Evolutionary conservation across 2,113 vertebrate genomes (phyloP).

Genomic region (Pedionomus torquatus): DNA sequence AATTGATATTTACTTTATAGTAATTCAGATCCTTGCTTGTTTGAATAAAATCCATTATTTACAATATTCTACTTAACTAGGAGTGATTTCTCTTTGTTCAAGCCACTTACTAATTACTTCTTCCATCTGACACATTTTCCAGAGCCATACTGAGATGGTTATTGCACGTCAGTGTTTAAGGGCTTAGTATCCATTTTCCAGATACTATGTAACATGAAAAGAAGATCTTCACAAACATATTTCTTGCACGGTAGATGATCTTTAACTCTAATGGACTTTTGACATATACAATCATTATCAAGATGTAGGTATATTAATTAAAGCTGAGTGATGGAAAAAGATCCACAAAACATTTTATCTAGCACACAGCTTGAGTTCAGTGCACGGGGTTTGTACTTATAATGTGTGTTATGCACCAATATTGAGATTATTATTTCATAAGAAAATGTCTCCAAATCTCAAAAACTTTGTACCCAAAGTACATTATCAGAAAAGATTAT

Average conservation of each 20-base stretch:
- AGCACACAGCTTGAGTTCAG: neutral
- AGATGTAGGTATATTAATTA: conserved; percentile 41
- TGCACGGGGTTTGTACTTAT: neutral
- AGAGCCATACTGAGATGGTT: conserved; percentile 60
- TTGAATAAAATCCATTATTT: conserved; percentile 83
- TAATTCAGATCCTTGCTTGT: conserved; percentile 74
- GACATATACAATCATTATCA: neutral
- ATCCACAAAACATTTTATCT: neutral
- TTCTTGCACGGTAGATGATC: conserved; percentile 35
- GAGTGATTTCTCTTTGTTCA: conserved; percentile 76
- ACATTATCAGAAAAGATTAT: neutral
- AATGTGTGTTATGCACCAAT: neutral
- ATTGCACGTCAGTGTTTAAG: conserved; percentile 58
- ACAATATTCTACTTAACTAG: conserved; percentile 76
- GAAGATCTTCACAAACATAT: conserved; percentile 30
- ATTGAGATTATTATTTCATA: neutral
- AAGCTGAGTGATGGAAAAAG: neutral
- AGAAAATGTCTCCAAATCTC: neutral
- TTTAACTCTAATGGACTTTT: conserved; percentile 47
- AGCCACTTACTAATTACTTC: conserved; percentile 74
- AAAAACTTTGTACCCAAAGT: neutral
- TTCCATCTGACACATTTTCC: conserved; percentile 71
- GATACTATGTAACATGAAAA: conserved; percentile 25
- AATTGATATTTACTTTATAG: conserved; percentile 79
- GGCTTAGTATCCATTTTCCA: conserved; percentile 55